Evolutionary conservation across 30 jellyfish, hydroid and myxozoan species (phyloP), one percentile per base, ranked within the genome.

Genomic region (Chrysaora quinquecirrha): DNA sequence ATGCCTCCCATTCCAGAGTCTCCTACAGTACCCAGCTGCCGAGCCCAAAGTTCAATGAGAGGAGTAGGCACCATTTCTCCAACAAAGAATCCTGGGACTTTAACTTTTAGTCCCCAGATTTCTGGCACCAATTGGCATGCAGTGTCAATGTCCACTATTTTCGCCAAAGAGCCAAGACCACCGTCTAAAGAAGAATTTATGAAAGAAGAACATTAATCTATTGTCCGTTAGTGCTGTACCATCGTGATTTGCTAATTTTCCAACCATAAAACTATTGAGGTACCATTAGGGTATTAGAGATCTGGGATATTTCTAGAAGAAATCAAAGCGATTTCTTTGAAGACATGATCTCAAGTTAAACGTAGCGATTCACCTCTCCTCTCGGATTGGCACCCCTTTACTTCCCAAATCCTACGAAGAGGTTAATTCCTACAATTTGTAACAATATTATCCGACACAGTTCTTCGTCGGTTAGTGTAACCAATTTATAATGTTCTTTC

Each of bases 111-210:
- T 30, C 74, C 89, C 81, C 81, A 62, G 0, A 78, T 64, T 48
- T 78, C 82, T 1, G 81, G 73, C 18, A 63, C 73, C 43, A 22
- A 33, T 64, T 78, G 89, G 58, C 27, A 63, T 0, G 75, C 46
- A 22, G 89, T 46, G 46, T 78, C 89, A 34, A 78, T 61, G 68
- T 78, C 89, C 0, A 78, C 81, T 24, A 78, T 62, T 65, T 78
- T 78, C 47, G 89, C 80, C 29, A 78, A 78, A 25, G 89, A n/a
- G 31, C 85, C 73, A 49, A 20, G 29, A 0, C 73, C 74, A 14
- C 73, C 74, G 48, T 73, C 85, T 73, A n/a, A n/a, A n/a, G n/a
- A n/a, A n/a, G n/a, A n/a, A n/a, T n/a, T n/a, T n/a, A n/a, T n/a
- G n/a, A n/a, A n/a, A n/a, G n/a, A n/a, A n/a, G n/a, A n/a, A n/a